Evolutionary conservation across 2,113 vertebrate genomes (phyloP).

Genomic region (Lutjanus erythropterus): DNA sequence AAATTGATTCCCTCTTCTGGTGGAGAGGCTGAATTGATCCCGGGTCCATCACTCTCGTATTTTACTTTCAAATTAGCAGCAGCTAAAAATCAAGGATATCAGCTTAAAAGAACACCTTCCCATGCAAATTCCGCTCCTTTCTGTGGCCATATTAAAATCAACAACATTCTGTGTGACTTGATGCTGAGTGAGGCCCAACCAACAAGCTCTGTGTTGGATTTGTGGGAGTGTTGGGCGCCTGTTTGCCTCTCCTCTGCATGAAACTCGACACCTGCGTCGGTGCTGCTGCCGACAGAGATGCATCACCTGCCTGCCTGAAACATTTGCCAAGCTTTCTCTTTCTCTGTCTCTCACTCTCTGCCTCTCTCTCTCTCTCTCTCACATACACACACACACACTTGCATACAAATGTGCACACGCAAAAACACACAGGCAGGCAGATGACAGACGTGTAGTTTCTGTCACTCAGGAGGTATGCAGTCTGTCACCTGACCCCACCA

Average conservation of each 20-base stretch:
- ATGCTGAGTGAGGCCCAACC: neutral
- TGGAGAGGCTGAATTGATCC: conserved; percentile 35
- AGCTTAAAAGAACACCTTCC: neutral
- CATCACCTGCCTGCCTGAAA: conserved; percentile 61
- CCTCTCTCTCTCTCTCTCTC: neutral
- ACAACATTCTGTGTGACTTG: neutral
- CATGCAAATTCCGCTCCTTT: neutral
- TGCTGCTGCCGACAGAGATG: conserved; percentile 49
- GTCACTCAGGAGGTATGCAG: conserved; percentile 45
- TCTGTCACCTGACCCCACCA: conserved; percentile 45
- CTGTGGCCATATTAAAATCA: neutral
- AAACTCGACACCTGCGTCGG: conserved; percentile 55
- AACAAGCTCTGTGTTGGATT: conserved; percentile 8
- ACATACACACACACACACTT: conserved; percentile 5
- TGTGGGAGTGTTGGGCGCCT: conserved; percentile 1
- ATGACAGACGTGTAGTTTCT: conserved; percentile 18
- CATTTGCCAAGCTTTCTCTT: conserved; percentile 6
- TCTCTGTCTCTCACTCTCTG: neutral
- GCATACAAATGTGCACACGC: conserved; percentile 18
- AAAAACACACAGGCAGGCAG: conserved; percentile 29
- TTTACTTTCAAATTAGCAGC: conserved; percentile 1
- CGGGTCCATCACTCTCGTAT: neutral
- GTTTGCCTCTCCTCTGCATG: conserved; percentile 36
- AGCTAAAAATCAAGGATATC: neutral
- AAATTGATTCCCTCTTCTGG: conserved; percentile 19